Evolutionary conservation across 2,113 vertebrate species (phyloP).

Genomic region (Vimba vimba): DNA sequence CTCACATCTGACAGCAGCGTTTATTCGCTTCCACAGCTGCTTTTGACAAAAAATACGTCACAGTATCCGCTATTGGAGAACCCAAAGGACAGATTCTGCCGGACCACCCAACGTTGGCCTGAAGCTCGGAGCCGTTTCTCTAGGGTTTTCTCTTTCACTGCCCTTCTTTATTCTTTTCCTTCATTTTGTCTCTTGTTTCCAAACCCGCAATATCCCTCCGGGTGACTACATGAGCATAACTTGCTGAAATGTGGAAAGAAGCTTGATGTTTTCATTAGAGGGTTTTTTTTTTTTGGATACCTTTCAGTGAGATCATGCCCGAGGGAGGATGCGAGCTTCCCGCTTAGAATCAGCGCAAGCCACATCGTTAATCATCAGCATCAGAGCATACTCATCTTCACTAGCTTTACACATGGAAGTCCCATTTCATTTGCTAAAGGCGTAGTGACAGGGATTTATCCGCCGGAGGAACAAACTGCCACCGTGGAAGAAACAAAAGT

Average conservation of each 20-base stretch:
- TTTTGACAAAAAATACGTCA: constrained; percentile 15
- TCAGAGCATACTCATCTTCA: constrained; percentile 42
- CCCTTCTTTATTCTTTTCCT: constrained; percentile 46
- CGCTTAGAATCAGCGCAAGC: constrained; percentile 38
- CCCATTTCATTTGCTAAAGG: constrained; percentile 47
- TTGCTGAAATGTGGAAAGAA: constrained; percentile 55
- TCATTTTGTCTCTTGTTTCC: constrained; percentile 54
- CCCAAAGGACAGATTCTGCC: constrained; percentile 42
- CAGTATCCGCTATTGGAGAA: constrained; percentile 38
- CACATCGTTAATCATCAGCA: constrained; percentile 54
- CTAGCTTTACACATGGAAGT: constrained; percentile 48
- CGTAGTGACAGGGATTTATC: constrained; percentile 33
- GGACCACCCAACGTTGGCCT: constrained; percentile 53
- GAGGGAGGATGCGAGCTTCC: constrained; percentile 47
- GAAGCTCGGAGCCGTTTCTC: constrained; percentile 31
- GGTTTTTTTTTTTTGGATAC: constrained; percentile 38
- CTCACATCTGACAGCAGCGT: constrained; percentile 35
- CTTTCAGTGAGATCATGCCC: constrained; percentile 49
- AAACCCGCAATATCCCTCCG: constrained; percentile 50
- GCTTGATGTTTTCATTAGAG: constrained; percentile 55
- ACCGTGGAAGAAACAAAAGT: constrained; percentile 28
- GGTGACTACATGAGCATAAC: constrained; percentile 52
- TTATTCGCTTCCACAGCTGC: constrained; percentile 29
- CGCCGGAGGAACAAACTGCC: constrained; percentile 37
- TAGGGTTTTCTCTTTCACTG: constrained; percentile 45